Evolutionary conservation across 2,113 vertebrate genomes (phyloP).

Genomic region (Cariama cristata): DNA sequence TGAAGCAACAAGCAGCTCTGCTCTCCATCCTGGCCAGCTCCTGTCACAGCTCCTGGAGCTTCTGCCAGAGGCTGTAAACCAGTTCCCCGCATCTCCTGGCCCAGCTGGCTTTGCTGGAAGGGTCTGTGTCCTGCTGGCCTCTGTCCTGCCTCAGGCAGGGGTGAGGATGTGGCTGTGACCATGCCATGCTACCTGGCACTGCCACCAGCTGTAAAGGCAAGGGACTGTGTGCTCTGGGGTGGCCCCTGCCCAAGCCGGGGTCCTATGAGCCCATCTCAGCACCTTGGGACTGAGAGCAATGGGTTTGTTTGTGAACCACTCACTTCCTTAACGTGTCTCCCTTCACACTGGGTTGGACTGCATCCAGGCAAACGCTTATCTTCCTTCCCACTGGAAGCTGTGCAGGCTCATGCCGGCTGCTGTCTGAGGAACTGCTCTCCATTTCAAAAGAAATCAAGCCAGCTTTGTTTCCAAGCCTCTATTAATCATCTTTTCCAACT

Average conservation of each 20-base stretch:
- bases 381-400: slow-evolving; percentile 30
- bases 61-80: not conserved
- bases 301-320: not conserved
- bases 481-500: slow-evolving; percentile 13
- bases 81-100: not conserved
- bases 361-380: slow-evolving; percentile 23
- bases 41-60: not conserved
- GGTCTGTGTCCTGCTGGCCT: not conserved
- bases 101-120: not conserved
- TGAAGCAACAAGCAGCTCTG: not conserved
- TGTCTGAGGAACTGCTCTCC: slow-evolving; percentile 39
- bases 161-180: not conserved
- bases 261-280: not conserved
- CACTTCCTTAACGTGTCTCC: not conserved
- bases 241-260: not conserved
- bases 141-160: not conserved
- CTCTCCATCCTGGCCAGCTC: not conserved
- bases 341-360: not conserved
- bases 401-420: not conserved
- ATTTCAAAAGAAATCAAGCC: slow-evolving; percentile 31
- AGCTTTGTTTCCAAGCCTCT: slow-evolving; percentile 16
- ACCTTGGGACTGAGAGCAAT: not conserved
- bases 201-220: not conserved
- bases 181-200: not conserved
- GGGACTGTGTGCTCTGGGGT: not conserved